Evolutionary conservation across 2,888 invertebrate species (phyloP).

Genomic region (Lycocerus yunnanus): DNA sequence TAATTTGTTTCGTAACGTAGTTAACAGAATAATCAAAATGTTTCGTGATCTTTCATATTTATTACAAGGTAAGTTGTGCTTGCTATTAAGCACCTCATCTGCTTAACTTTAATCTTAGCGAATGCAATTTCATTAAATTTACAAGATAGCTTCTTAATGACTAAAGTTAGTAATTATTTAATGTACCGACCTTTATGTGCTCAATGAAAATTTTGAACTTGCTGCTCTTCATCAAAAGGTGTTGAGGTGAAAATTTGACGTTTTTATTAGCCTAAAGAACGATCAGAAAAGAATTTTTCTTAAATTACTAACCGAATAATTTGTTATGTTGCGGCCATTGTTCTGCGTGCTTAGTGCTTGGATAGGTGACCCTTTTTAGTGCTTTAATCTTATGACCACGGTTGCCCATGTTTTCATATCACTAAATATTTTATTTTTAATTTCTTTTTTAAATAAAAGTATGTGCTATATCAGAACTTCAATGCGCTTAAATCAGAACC

Average conservation of each 20-base stretch:
- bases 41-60: background rate
- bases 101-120: conserved; percentile 16
- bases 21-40: background rate
- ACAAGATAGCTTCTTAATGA: conserved; percentile 28
- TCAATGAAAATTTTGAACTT: conserved; percentile 3
- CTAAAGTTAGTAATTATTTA: conserved; percentile 21
- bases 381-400: no score
- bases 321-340: no score
- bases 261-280: background rate
- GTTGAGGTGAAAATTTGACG: background rate
- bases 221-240: background rate
- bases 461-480: no score
- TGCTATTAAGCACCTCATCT: conserved; percentile 16
- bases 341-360: no score
- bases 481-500: no score
- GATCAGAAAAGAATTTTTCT: no score
- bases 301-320: no score
- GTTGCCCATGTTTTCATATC: no score
- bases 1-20: background rate
- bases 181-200: conserved; percentile 14
- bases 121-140: conserved; percentile 33
- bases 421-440: no score
- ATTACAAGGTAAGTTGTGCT: conserved; percentile 3
- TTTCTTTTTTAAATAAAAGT: no score
- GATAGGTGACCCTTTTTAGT: no score